Conservation (phyloP, 2,797 vertebrate genomes). For the Psittacula echo region DNA sequence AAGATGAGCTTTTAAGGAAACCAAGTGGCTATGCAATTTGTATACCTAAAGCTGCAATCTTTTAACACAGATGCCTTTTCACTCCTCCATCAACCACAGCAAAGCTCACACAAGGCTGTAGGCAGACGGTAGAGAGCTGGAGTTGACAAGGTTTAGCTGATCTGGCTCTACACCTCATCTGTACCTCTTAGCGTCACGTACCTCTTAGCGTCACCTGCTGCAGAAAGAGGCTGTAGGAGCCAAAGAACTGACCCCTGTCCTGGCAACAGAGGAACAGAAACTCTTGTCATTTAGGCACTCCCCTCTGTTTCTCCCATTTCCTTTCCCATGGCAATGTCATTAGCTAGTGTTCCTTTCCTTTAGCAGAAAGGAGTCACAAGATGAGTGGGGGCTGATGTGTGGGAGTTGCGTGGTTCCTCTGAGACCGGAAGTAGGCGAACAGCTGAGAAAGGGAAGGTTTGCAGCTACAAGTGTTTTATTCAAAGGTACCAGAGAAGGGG, state of each 20-base stretch:
- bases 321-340: neutral
- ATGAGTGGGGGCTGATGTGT: neutral
- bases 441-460: neutral
- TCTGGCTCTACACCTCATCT: neutral
- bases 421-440: neutral
- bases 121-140: neutral
- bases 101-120: neutral
- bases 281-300: neutral
- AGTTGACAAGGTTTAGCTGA: neutral
- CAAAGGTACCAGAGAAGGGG: neutral
- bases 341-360: neutral
- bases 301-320: neutral
- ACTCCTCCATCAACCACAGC: rapidly evolving
- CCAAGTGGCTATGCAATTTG: neutral
- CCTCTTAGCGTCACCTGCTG: neutral
- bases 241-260: neutral
- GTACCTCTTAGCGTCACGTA: neutral
- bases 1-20: slow-evolving; percentile 8
- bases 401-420: neutral
- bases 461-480: neutral
- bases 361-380: neutral
- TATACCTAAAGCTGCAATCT: neutral
- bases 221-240: neutral
- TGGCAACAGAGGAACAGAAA: neutral
- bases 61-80: neutral